Evolutionary conservation across 2,797 vertebrate species (phyloP), one percentile per base, ranked within the genome.

Genomic region (Spinus olivaceus): DNA sequence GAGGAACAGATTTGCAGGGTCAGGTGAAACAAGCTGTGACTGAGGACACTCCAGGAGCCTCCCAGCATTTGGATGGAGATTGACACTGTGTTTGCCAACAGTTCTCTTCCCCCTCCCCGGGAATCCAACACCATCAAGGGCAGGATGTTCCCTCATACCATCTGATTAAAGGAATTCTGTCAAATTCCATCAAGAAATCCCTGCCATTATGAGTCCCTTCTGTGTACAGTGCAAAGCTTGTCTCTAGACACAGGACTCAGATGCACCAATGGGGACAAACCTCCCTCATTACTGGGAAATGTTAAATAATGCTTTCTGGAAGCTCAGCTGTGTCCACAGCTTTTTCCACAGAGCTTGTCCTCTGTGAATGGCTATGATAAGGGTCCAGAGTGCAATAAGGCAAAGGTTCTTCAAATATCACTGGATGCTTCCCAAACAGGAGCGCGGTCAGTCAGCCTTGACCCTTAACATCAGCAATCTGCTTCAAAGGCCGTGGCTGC

Each of bases 391-490:
- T 81, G 39, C 76, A 92, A 20, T 54, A 61, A 54, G 50, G 79
- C 91, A 95, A 94, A 94, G 95, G 89, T 94, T 47, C 56, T 47
- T 65, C 78, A 92, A 86, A 61, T 78, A 86, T 32, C 76, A 57
- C 22, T 60, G 78, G 61, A 49, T 13, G 3, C 35, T 78, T 90
- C 42, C 57, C 79, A 71, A 90, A 91, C 33, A 90, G 78, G 19
- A 82, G 60, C 4, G 35, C 0, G 0, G 57, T 41, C 24, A 2
- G 65, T 66, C n/a, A 90, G 35, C 84, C 91, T 72, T 33, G 70
- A 93, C 72, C 61, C 69, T 89, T 93, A 25, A 32, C 51, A 77
- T 63, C 72, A 79, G 41, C 47, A 74, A 59, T 56, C 69, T 60
- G 37, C 63, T 94, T 76, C 92, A 95, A 89, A 94, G 79, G 74